Evolutionary conservation across 2,888 invertebrate species (phyloP), one percentile per base, ranked within the genome.

Genomic region (Clunio marinus): DNA sequence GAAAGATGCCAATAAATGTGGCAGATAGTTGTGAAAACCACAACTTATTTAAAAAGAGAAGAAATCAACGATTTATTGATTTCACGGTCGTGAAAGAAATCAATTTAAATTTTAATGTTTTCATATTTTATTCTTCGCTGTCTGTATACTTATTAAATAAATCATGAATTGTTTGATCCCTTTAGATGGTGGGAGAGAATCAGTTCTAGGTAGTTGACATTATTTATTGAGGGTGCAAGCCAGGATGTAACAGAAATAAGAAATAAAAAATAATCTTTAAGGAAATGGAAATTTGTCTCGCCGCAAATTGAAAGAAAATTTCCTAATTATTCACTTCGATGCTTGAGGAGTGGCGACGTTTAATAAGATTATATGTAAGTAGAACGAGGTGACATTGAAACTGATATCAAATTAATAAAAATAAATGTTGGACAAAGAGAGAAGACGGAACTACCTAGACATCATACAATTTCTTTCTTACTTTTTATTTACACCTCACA

Each of bases 401-500:
- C 7, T 51, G 51, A 17, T 22, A 51, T 51, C 20, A 51, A 51
- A 22, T 2, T 3, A 17, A 17, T 7, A 22, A 51, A 51, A 32
- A 32, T 32, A 17, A 22, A 20, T 51, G 20, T 41, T 22, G 22
- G 51, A 17, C 17, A n/a, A n/a, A n/a, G n/a, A n/a, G 22, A 22
- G 51, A 51, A 51, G 22, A 51, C 51, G 51, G 51, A 51, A 51
- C 51, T 51, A 51, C n/a, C n/a, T n/a, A n/a, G n/a, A 22, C 7
- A 51, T 3, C 51, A 51, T 51, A 13, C 17, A 51, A 51, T n/a
- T 41, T 41, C 51, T 51, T 13, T 51, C 22, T 7, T n/a, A 15
- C 10, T 45, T 63, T 45, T n/a, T 65, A 65, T 66, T 66, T 66
- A 55, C 66, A 66, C 51, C 55, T 66, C 55, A 66, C 55, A 55